Conservation (phyloP, 1,140 invertebrate genomes). For the Hylyphantes graminicola region DNA sequence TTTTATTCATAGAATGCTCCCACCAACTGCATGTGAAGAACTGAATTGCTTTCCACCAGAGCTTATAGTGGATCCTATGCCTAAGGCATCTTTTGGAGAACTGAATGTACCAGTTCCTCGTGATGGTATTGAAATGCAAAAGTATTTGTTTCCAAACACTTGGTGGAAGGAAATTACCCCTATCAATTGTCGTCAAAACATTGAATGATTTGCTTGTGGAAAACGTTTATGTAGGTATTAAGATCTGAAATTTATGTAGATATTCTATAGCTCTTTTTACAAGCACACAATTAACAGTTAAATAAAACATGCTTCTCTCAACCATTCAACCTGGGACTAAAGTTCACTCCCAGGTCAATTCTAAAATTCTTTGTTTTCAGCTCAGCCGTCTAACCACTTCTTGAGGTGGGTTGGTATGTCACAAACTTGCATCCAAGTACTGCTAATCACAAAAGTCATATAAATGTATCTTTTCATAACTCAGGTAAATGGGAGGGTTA, state of each 20-base stretch:
- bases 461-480: too few relatives aligned
- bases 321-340: too few relatives aligned
- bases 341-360: too few relatives aligned
- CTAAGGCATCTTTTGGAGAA: constrained; percentile 69
- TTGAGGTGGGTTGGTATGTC: too few relatives aligned
- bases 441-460: too few relatives aligned
- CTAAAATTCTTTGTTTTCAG: too few relatives aligned
- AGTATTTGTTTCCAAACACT: constrained; percentile 74
- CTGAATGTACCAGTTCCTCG: constrained; percentile 71
- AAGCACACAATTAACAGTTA: too few relatives aligned
- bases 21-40: constrained; percentile 72
- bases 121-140: constrained; percentile 75
- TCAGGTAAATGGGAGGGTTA: too few relatives aligned
- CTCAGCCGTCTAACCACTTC: too few relatives aligned
- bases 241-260: not conserved
- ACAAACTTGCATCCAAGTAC: too few relatives aligned
- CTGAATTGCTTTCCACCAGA: constrained; percentile 73
- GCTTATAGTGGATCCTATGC: constrained; percentile 71
- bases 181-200: constrained; percentile 19
- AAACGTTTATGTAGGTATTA: not conserved
- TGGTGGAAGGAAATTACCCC: constrained; percentile 75
- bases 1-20: constrained; percentile 72
- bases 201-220: not conserved
- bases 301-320: too few relatives aligned
- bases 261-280: not conserved